Percentiles rank a stretch among this genome's conserved stretches.
phyloP scores from a whole-genome alignment of 2,113 vertebrate species.

The Corythornis cristatus region DNA sequence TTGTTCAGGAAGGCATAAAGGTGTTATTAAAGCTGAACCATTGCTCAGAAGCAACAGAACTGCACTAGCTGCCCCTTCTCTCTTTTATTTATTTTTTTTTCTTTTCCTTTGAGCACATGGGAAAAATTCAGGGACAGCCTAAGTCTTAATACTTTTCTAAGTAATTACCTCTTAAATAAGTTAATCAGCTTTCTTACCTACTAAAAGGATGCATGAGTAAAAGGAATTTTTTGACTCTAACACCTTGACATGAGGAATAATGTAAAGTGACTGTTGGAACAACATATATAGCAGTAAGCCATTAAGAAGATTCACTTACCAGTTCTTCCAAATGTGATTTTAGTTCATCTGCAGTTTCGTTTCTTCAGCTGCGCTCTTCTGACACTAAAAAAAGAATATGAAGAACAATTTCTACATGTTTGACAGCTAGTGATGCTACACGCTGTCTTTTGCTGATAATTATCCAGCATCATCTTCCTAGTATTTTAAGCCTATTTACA shows the following conservation, averaged over 20 bases:
- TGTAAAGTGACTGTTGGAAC: slow-evolving; percentile 50
- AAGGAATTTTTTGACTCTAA: slow-evolving; percentile 59
- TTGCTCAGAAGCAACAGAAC: neutral
- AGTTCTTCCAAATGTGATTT: slow-evolving; percentile 31
- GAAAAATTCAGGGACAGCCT: neutral
- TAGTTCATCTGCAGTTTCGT: slow-evolving; percentile 32
- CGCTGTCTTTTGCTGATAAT: slow-evolving; percentile 5
- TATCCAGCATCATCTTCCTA: neutral
- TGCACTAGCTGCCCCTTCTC: neutral
- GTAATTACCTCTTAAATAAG: slow-evolving; percentile 53
- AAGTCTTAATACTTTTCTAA: slow-evolving; percentile 30
- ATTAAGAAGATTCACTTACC: slow-evolving; percentile 60
- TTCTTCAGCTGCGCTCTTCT: slow-evolving; percentile 21
- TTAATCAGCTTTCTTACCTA: slow-evolving; percentile 60
- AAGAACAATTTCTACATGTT: slow-evolving; percentile 16
- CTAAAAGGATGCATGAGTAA: slow-evolving; percentile 37
- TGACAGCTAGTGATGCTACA: neutral
- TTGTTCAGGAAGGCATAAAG: neutral
- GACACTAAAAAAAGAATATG: neutral
- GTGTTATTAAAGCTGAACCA: neutral
- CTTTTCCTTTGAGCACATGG: neutral
- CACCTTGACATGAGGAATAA: slow-evolving; percentile 54
- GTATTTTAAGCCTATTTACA: neutral
- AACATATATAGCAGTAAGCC: slow-evolving; percentile 47
- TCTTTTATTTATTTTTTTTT: neutral